These are phyloP conservation scores for Hylaeus volcanicus DNA, from an alignment of 1,140 invertebrate species.

Conservation along the genomic window DNA sequence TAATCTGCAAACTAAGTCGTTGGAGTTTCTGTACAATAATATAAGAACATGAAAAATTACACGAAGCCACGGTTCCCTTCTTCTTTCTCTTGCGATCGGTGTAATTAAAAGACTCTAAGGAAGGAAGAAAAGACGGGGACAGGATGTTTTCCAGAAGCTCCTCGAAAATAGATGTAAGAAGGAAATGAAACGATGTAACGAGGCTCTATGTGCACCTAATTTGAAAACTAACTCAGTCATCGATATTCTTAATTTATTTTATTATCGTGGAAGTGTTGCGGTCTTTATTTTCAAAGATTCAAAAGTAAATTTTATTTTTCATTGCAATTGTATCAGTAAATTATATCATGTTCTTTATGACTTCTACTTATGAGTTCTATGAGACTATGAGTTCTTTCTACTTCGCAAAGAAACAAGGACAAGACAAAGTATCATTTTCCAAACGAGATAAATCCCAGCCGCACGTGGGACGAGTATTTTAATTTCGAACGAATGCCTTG, in stretches of 20 bases:
- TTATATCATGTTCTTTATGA: too few species aligned
- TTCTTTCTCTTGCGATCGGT: neutral
- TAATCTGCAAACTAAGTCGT: slow-evolving; percentile 58
- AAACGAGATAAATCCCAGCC: neutral
- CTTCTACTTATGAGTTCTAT: too few species aligned
- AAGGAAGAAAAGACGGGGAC: neutral
- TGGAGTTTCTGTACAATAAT: slow-evolving; percentile 40
- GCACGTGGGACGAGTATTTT: neutral
- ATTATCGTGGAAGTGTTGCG: too few species aligned
- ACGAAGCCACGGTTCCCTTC: neutral
- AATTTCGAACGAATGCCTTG: neutral
- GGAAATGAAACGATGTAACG: neutral
- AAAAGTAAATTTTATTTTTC: too few species aligned
- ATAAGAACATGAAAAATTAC: slow-evolving; percentile 38
- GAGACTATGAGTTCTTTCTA: too few species aligned
- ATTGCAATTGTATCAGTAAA: too few species aligned
- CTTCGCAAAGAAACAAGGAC: too few species aligned
- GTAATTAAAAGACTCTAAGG: slow-evolving; percentile 6
- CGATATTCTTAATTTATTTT: too few species aligned
- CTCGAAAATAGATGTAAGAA: neutral
- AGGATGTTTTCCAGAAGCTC: neutral
- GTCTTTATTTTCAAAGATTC: too few species aligned
- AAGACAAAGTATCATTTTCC: neutral
- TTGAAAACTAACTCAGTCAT: too few species aligned
- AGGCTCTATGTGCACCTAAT: too few species aligned